Evolutionary conservation across 2,797 vertebrate species (phyloP).

Genomic region (Acanthurus leucopareius): DNA sequence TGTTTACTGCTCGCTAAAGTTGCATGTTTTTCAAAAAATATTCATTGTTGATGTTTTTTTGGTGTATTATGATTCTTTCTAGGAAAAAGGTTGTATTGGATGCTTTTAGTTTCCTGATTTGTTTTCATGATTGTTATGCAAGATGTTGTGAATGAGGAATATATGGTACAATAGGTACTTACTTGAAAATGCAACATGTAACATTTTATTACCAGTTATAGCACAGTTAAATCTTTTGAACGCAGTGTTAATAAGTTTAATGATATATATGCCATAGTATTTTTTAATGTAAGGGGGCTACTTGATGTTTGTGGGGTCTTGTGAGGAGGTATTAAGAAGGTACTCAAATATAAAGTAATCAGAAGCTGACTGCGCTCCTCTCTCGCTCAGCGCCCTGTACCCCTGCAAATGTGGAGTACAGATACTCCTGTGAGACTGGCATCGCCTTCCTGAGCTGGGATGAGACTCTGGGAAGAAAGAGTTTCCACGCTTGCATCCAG

Average conservation of each 20-base stretch:
- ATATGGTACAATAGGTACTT: too few species aligned
- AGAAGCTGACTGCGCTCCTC: constrained; percentile 1
- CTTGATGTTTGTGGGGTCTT: neutral
- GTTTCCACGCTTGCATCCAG: constrained; percentile 57
- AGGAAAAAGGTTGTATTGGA: neutral
- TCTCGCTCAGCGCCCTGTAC: constrained; percentile 79
- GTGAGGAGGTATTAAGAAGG: too few species aligned
- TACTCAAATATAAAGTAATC: neutral
- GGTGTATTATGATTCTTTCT: neutral
- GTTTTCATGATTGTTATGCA: too few species aligned
- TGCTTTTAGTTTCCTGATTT: neutral
- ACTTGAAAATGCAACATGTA: too few species aligned
- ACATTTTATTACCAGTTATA: too few species aligned
- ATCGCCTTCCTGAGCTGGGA: constrained; percentile 80
- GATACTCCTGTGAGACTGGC: constrained; percentile 74
- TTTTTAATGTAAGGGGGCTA: neutral
- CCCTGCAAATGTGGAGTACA: constrained; percentile 66
- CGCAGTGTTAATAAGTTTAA: neutral
- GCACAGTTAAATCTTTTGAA: too few species aligned
- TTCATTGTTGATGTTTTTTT: neutral
- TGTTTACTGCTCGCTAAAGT: neutral
- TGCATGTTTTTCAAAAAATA: too few species aligned
- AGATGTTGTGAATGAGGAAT: too few species aligned
- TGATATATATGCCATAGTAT: neutral
- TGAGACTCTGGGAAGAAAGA: constrained; percentile 71